These are phyloP conservation scores for Aplidium turbinatum DNA, from an alignment of 23 tunicate species.

Conservation along the genomic window DNA sequence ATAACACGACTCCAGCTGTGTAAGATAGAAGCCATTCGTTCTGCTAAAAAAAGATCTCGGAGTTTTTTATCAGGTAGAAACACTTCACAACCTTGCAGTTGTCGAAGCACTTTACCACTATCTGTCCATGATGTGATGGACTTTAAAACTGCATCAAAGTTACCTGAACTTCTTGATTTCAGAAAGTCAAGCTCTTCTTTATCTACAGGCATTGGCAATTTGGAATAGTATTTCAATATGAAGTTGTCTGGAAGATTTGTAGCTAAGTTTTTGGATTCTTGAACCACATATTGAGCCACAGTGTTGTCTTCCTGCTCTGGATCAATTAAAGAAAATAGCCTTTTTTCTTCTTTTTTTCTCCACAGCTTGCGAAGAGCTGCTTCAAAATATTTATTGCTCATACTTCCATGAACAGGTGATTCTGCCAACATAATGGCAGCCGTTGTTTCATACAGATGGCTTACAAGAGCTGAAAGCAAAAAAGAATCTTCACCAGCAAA, in stretches of 20 bases:
- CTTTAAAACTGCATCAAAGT: background rate
- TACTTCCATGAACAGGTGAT: background rate
- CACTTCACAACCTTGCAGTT: background rate
- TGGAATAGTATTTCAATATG: conserved; percentile 1
- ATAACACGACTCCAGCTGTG: conserved; percentile 7
- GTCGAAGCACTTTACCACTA: background rate
- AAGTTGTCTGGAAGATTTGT: background rate
- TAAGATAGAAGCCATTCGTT: conserved; percentile 30
- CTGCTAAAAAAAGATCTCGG: conserved; percentile 12
- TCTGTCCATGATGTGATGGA: background rate
- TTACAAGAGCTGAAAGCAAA: background rate
- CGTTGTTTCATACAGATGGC: conserved; percentile 46
- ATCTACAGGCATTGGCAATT: background rate
- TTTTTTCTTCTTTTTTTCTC: background rate
- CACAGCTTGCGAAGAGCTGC: conserved; percentile 26
- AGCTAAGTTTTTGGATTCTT: background rate
- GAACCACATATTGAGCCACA: conserved; percentile 21
- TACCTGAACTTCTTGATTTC: background rate
- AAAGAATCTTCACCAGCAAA: background rate
- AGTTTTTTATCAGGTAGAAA: conserved; percentile 15
- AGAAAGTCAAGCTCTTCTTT: conserved; percentile 28
- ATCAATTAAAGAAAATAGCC: background rate
- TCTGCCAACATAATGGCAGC: conserved; percentile 33
- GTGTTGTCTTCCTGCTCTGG: background rate
- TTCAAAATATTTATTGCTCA: conserved; percentile 7